Base-by-base conservation (phyloP, 1,140 invertebrate genomes). In the Notospermus geniculatus region DNA sequence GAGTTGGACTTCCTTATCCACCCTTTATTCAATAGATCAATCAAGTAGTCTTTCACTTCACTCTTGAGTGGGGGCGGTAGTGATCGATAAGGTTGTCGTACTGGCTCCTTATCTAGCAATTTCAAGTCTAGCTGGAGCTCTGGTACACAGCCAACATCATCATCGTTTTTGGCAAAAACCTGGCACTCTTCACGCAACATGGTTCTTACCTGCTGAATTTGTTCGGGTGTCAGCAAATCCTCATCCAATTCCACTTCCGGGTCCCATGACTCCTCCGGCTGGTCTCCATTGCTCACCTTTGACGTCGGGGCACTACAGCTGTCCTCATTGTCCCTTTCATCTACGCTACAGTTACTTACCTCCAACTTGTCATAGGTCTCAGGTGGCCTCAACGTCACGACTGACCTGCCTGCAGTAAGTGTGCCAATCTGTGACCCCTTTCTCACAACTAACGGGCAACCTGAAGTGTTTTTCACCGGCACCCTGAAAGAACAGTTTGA, bases 21-120 rank as follows among this genome's bases (percentile, higher is more conserved):
- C 0, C 41, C 30, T 23, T 57, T 58, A n/a, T 54, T 23, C 1
- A 60, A 19, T 22, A 69, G 28, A 27, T 59, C 54, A 15, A 59
- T 11, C 9, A 64, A 22, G 39, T 68, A 64, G 23, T 62, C 64
- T 25, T 71, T 68, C 0, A 71, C 67, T 54, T 71, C 67, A 15
- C 62, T n/a, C 23, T 63, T 63, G 19, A 66, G 30, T 2, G 68
- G 62, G 0, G 27, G 46, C 1, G 68, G 65, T n/a, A 70, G 61
- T 9, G 59, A 63, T 39, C 15, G 41, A 28, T 69, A 66, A 0
- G 62, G 29, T 4, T 46, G 41, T 41, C 50, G 28, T 13, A 67
- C 62, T 25, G 65, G 62, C 15, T 15, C 25, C 9, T 60, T 19
- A 27, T 67, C 62, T 5, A 17, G 45, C 17, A 64, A 30, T 7